A percentile compares a stretch with the other conserved stretches of the same genome.
phyloP scores from a whole-genome alignment of 2,113 vertebrate species.

The Leptosomus discolor region DNA sequence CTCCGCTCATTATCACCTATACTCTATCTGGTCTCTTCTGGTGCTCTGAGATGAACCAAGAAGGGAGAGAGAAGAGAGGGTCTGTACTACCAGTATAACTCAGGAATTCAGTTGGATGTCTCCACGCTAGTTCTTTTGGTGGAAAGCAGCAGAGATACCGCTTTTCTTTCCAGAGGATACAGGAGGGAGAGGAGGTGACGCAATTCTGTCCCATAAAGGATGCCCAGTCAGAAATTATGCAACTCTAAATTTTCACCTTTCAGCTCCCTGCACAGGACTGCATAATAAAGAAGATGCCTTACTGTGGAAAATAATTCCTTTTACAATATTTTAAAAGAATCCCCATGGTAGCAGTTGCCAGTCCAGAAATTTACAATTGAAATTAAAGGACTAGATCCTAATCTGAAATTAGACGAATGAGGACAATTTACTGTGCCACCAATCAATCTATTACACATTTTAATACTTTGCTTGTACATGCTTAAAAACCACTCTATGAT shows the following conservation, averaged over 20 bases:
- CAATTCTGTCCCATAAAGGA: not conserved
- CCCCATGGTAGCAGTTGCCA: not conserved
- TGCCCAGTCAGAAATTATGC: fast-evolving
- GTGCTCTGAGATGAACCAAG: not conserved
- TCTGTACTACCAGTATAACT: not conserved
- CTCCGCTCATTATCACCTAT: not conserved
- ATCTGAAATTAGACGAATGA: not conserved
- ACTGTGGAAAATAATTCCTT: not conserved
- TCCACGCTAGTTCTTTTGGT: not conserved
- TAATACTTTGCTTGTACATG: not conserved
- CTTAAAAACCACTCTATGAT: not conserved
- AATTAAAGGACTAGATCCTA: not conserved
- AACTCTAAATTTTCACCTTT: not conserved
- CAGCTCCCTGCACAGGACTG: not conserved
- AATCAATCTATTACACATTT: not conserved
- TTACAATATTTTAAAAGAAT: not conserved
- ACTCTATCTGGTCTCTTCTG: not conserved
- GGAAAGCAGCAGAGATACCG: not conserved
- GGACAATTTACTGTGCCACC: not conserved
- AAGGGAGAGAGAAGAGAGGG: not conserved
- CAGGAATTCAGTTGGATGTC: not conserved
- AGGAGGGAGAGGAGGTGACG: not conserved
- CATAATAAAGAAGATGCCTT: not conserved
- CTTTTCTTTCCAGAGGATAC: not conserved
- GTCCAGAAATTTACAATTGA: not conserved